phyloP scores from a whole-genome alignment of 2,113 vertebrate genomes.

The Laterallus jamaicensis region DNA sequence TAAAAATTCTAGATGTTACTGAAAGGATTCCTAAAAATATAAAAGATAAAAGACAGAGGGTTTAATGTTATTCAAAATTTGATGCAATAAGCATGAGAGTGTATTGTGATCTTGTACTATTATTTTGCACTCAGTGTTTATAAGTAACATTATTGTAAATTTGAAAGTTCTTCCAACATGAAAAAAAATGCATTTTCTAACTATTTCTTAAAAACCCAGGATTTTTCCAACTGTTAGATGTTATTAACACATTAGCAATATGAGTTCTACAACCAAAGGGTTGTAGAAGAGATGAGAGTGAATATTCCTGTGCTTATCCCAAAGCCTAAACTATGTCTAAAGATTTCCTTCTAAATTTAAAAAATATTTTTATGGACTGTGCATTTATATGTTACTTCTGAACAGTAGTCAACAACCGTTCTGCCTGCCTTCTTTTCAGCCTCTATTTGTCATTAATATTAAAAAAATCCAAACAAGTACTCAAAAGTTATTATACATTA shows the following conservation, averaged over 20 bases:
- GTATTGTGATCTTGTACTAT: not conserved
- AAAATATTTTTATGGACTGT: not conserved
- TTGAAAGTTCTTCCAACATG: not conserved
- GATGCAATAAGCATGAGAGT: not conserved
- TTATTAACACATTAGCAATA: not conserved
- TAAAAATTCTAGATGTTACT: not conserved
- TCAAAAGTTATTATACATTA: not conserved
- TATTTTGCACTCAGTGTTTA: not conserved
- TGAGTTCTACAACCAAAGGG: not conserved
- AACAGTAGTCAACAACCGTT: not conserved
- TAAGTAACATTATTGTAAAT: not conserved
- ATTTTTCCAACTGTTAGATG: not conserved
- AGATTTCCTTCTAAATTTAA: not conserved
- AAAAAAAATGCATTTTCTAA: not conserved
- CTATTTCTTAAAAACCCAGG: not conserved
- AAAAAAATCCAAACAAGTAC: not conserved
- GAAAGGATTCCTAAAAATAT: not conserved
- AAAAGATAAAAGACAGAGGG: not conserved
- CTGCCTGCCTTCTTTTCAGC: not conserved
- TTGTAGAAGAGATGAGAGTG: not conserved
- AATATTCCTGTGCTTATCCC: not conserved
- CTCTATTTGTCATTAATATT: not conserved
- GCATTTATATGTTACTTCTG: not conserved
- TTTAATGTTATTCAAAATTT: not conserved
- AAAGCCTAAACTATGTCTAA: not conserved